These are phyloP conservation scores for Callopanchax toddi DNA, from an alignment of 2,113 vertebrate species.

Conservation along the genomic window DNA sequence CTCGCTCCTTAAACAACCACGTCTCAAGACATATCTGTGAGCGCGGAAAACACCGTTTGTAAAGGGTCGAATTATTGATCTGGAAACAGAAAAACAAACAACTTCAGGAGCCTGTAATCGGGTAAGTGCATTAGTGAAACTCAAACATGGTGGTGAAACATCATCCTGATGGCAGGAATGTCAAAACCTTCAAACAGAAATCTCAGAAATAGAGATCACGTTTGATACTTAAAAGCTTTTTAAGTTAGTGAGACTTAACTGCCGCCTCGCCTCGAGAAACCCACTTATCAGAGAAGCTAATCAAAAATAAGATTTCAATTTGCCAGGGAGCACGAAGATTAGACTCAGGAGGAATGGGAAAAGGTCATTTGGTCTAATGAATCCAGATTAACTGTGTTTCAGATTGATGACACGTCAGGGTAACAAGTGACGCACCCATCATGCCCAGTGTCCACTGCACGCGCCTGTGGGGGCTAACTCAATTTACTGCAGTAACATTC, in stretches of 20 bases:
- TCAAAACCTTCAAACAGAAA: neutral
- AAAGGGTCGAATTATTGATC: neutral
- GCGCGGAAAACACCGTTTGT: neutral
- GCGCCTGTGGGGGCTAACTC: neutral
- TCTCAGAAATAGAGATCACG: neutral
- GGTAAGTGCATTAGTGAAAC: neutral
- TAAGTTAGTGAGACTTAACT: neutral
- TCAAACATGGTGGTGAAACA: neutral
- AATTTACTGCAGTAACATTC: neutral
- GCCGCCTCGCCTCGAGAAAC: neutral
- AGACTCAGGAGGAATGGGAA: conserved; percentile 4
- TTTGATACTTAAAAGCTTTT: neutral
- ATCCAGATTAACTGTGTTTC: neutral
- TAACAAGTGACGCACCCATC: neutral
- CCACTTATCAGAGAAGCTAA: neutral
- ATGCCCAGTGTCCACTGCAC: neutral
- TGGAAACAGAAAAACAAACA: neutral
- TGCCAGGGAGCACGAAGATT: neutral
- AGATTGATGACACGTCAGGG: neutral
- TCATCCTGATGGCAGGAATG: neutral
- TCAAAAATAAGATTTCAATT: neutral
- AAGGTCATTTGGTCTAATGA: neutral
- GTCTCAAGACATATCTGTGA: no score
- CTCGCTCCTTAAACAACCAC: no score
- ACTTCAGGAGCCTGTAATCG: neutral